Evolutionary conservation across 2,888 invertebrate genomes (phyloP), one percentile per base, ranked within the genome.

Genomic region (Luperina testacea): DNA sequence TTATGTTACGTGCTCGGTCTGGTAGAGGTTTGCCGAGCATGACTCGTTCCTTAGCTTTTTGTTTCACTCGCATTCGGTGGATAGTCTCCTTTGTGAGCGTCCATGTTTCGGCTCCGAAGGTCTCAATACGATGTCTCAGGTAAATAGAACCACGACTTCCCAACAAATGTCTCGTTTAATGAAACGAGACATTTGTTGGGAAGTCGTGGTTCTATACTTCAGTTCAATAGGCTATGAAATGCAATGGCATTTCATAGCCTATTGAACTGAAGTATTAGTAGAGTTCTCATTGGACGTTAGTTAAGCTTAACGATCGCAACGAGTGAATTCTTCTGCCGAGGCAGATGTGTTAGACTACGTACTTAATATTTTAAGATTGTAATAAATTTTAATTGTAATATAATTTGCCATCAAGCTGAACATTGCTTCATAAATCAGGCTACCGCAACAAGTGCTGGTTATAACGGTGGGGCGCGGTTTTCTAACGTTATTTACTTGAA

Each of bases 391-490:
- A 84, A 85, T 86, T 88, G 86, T 84, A 86, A 88, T 86, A 88
- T 84, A 87, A 90, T 88, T 89, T 85, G 85, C 82, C 72, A 86
- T 83, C 80, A 83, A 79, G 71, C 82, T 73, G 78, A 81, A 88
- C 89, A 88, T 89, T 89, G 85, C 82, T 86, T 88, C 88, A 91
- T 94, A 92, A 93, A 92, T 93, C 91, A 91, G 83, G 71, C 72
- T 79, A 45, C 84, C 81, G 91, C 91, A 92, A 90, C 93, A 92
- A 93, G 93, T 94, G 93, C 88, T 87, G 82, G 86, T 89, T 92
- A 94, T 90, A 85, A 88, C 82, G 80, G 77, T 80, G 63, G 81
- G 84, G 85, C 82, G 85, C 82, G 77, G 83, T 73, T 82, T 72
- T 64, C 72, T 76, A 75, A 76, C 80, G 70, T 73, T 78, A 72